Evolutionary conservation across 1,140 invertebrate genomes (phyloP), one percentile per base, ranked within the genome.

Genomic region (Orchesella cincta): DNA sequence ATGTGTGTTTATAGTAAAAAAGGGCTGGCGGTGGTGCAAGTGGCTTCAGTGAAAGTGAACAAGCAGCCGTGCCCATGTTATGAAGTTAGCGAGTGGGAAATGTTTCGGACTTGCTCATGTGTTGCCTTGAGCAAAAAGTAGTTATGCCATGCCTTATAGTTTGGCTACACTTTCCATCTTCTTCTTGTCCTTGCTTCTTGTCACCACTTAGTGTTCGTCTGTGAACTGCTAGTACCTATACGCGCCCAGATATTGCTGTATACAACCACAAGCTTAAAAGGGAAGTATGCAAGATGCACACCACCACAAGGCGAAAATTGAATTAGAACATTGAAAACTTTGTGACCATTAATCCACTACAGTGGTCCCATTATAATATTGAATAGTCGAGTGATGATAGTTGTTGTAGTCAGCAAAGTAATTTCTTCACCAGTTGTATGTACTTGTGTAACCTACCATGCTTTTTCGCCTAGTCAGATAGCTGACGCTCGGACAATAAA

Each of bases 21-120:
- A 57, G 8, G 26, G 54, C 54, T 23, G 54, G 26, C 54, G 54
- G 14, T 23, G 54, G 54, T 57, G 54, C 54, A 5, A 5, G 54
- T n/a, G 54, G 26, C 5, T 5, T 12, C 5, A 57, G 54, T 8
- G 54, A 57, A n/a, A 26, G 54, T 57, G 54, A n/a, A 26, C 3
- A 23, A 57, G n/a, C 3, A 23, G 54, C 3, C 3, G 3, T 57
- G 54, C 14, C 8, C 26, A 57, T 57, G 23, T 57, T 57, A 57
- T 57, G 23, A 57, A 57, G 54, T 57, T 57, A 57, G 54, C 54
- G n/a, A 57, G 39, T 46, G 18, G 39, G n/a, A n/a, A n/a, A 12
- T 57, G 54, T 57, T 8, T 46, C 8, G 39, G 12, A 57, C 54
- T n/a, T 57, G 8, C 54, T 57, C n/a, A n/a, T n/a, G n/a, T n/a